phyloP scores from a whole-genome alignment of 1,140 invertebrate genomes.

The Mercenaria mercenaria region DNA sequence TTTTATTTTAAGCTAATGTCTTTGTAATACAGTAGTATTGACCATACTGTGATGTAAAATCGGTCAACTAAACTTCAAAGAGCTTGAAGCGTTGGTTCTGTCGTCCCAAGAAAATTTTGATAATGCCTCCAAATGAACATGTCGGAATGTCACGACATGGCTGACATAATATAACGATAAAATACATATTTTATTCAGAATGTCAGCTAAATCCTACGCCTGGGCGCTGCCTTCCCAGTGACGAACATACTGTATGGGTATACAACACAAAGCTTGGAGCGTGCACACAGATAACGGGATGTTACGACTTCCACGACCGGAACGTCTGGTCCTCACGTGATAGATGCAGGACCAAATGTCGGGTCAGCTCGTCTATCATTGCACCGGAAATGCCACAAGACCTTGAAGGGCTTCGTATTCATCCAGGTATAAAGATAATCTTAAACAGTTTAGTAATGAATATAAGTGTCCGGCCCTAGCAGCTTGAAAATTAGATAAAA shows the following conservation, averaged over 20 bases:
- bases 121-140: too few species aligned
- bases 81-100: too few species aligned
- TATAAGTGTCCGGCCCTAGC: too few species aligned
- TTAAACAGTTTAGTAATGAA: too few species aligned
- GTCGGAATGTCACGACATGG: too few species aligned
- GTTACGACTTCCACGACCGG: slow-evolving; percentile 56
- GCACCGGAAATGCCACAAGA: slow-evolving; percentile 38
- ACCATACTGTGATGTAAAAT: too few species aligned
- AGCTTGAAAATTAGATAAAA: not conserved
- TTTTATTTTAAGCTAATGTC: too few species aligned
- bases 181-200: slow-evolving; percentile 6
- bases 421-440: slow-evolving; percentile 36
- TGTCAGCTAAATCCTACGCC: slow-evolving; percentile 60
- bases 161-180: too few species aligned
- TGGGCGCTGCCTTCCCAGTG: slow-evolving; percentile 49
- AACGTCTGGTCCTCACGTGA: slow-evolving; percentile 55
- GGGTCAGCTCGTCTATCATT: not conserved
- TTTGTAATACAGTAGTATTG: too few species aligned
- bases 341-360: slow-evolving; percentile 41
- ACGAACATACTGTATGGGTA: slow-evolving; percentile 43
- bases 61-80: too few species aligned
- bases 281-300: slow-evolving; percentile 35
- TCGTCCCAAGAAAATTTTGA: too few species aligned
- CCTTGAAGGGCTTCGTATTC: slow-evolving; percentile 12
- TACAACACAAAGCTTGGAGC: slow-evolving; percentile 55